Base-by-base conservation (phyloP, 30 jellyfish, hydroid and myxozoan genomes). In the Morbakka virulenta region DNA sequence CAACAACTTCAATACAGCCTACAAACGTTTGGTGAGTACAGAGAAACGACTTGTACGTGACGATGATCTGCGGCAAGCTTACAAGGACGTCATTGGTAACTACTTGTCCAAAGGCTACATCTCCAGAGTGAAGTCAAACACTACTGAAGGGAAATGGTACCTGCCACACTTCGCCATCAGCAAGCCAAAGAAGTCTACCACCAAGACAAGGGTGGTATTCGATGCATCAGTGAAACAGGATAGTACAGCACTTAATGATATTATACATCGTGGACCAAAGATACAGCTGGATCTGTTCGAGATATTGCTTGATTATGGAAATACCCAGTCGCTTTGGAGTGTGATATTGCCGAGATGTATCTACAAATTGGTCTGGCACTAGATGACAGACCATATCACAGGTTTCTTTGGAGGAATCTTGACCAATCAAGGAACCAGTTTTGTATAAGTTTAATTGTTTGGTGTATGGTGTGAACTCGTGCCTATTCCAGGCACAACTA, bases 371-470 rank as follows among this genome's bases (percentile, higher is more conserved):
- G 11, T 28, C n/a, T 0, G 69, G n/a, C 27, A 6, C 33, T 32
- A 32, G 73, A 28, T 69, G 78, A 69, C 79, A 69, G 81, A 69
- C 28, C 28, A 20, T 69, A 4, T 69, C 79, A 28, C 28, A 69
- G 28, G 34, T 69, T 69, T 35, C 34, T 69, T 13, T 69, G 81
- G 81, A 69, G 79, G 34, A 74, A 69, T 6, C 22, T 27, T 25
- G 81, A 69, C 6, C 81, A 28, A 69, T 22, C 6, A 69, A 6
- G 30, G n/a, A 0, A 31, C 79, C 74, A 28, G 81, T 22, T n/a
- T n/a, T n/a, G 65, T 83, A 52, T 83, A 89, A 83, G 36, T 73
- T 83, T 29, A 35, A 74, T 26, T 47, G 89, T 32, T 47, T 83
- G 32, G 95, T 83, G 48, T 73, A 72, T 83, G 95, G 89, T 20